These are phyloP conservation scores for Clarias pachynema DNA, from an alignment of 2,797 vertebrate species.

Conservation along the genomic window DNA sequence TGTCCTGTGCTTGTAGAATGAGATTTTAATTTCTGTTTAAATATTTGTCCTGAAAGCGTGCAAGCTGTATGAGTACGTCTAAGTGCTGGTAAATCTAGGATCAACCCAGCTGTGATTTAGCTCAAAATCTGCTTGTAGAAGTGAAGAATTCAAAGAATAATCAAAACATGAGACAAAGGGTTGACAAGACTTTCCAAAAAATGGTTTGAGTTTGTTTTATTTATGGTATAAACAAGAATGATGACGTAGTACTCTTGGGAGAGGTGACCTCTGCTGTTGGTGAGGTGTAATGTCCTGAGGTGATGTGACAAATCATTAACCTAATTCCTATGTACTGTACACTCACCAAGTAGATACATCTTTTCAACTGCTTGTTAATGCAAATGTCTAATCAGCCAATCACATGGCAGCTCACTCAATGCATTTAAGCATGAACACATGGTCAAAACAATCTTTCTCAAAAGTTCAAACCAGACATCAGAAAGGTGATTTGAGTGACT, in stretches of 20 bases:
- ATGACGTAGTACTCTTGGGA: neutral
- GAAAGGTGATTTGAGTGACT: no score
- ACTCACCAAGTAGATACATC: no score
- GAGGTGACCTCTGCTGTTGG: neutral
- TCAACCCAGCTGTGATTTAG: neutral
- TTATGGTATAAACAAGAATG: neutral
- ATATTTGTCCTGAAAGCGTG: slow-evolving; percentile 16
- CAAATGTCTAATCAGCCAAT: no score
- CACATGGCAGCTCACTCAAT: no score
- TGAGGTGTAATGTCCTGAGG: neutral
- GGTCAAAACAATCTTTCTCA: no score
- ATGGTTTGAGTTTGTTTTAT: neutral
- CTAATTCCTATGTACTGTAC: neutral
- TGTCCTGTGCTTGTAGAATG: neutral
- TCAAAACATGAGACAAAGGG: neutral
- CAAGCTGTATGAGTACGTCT: neutral
- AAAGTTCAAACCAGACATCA: no score
- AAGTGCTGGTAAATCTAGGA: neutral
- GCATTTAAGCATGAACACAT: no score
- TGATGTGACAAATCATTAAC: neutral
- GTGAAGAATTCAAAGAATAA: neutral
- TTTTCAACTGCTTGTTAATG: no score
- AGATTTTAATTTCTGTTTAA: slow-evolving; percentile 21
- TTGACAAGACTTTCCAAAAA: neutral
- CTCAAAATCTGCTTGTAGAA: neutral